Evolutionary conservation across 2,888 invertebrate genomes (phyloP).

Genomic region (Palloptera scutellata): DNA sequence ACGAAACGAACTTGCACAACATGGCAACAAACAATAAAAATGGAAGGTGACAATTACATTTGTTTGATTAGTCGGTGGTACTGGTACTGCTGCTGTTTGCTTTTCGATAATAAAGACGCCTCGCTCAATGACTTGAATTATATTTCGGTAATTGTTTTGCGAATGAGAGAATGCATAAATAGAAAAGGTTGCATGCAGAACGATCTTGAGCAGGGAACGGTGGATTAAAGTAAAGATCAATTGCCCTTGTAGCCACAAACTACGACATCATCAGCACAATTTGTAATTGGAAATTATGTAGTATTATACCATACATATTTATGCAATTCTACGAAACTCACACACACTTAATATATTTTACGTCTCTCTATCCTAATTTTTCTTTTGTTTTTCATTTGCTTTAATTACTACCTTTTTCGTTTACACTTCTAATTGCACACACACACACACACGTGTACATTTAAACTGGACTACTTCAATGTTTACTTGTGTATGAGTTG

Average conservation of each 20-base stretch:
- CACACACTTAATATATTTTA: too few species aligned
- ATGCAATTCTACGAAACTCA: too few species aligned
- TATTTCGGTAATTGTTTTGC: constrained; percentile 18
- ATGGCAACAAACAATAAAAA: neutral
- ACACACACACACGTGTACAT: constrained; percentile 4
- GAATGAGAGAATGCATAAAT: constrained; percentile 38
- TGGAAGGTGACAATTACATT: neutral
- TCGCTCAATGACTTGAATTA: too few species aligned
- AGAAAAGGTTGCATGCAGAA: too few species aligned
- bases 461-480: too few species aligned
- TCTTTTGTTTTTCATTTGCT: constrained; percentile 36
- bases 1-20: constrained; percentile 1
- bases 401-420: constrained; percentile 39
- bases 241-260: too few species aligned
- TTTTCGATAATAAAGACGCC: constrained; percentile 17
- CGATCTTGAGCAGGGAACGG: too few species aligned
- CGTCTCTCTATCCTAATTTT: too few species aligned
- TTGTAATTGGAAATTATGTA: too few species aligned
- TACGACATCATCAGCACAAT: too few species aligned
- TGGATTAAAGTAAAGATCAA: too few species aligned
- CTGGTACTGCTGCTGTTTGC: constrained; percentile 3
- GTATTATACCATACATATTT: too few species aligned
- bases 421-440: constrained; percentile 16
- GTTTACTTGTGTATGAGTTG: neutral
- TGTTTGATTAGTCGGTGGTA: neutral